Conservation (phyloP, 2,888 invertebrate species). For the Eupsilia transversa region DNA sequence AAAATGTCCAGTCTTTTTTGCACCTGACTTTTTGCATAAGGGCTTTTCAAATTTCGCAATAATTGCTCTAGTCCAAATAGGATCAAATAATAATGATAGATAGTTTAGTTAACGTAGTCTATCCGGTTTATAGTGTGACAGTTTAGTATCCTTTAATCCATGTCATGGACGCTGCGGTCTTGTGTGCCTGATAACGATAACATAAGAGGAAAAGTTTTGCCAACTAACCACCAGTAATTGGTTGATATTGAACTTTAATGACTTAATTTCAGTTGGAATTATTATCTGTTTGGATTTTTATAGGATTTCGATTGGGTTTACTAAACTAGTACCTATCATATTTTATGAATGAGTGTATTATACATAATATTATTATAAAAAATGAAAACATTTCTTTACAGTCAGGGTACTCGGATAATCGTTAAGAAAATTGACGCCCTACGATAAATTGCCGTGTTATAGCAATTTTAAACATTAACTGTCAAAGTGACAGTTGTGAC, state of each 20-base stretch:
- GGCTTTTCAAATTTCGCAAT: too few relatives aligned
- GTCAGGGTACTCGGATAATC: not conserved
- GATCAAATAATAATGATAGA: conserved; percentile 8
- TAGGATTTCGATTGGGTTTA: not conserved
- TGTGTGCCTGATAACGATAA: conserved; percentile 26
- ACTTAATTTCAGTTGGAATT: not conserved
- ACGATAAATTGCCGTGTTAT: not conserved
- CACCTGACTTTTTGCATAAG: too few relatives aligned
- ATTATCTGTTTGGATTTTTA: not conserved
- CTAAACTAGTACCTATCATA: too few relatives aligned
- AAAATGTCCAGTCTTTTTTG: too few relatives aligned
- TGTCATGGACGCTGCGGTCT: conserved; percentile 53
- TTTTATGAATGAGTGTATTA: not conserved
- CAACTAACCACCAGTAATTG: not conserved
- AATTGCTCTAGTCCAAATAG: not conserved
- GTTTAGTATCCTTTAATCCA: conserved; percentile 25
- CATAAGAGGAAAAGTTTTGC: conserved; percentile 32
- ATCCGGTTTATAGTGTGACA: conserved; percentile 13
- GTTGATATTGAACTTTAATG: not conserved
- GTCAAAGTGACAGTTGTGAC: not conserved
- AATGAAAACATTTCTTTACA: not conserved
- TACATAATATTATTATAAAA: too few relatives aligned
- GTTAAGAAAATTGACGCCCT: not conserved
- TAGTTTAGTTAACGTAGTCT: conserved; percentile 5
- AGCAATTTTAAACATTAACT: not conserved